These are phyloP conservation scores for Zaprionus gabonicus DNA, from an alignment of 1,140 invertebrate genomes.

Conservation along the genomic window DNA sequence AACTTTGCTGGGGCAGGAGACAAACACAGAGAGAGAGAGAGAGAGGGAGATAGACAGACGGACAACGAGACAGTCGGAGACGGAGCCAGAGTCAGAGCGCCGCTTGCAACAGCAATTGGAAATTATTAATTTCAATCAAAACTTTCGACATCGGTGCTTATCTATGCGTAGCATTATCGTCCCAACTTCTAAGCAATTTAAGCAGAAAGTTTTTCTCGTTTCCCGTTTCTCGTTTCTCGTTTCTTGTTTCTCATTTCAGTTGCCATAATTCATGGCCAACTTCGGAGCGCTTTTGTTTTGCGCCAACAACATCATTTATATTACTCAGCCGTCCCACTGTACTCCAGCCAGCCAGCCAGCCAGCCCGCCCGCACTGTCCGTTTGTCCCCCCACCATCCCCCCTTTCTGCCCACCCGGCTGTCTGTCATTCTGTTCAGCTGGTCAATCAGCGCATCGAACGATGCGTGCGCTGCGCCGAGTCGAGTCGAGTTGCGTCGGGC, in stretches of 20 bases:
- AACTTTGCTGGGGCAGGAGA: conserved; percentile 46
- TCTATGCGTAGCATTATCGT: conserved; percentile 66
- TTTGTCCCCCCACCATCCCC: neutral
- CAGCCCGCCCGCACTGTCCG: conserved; percentile 1
- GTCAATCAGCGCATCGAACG: conserved; percentile 39
- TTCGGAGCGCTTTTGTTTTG: conserved; percentile 48
- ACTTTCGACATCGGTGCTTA: conserved; percentile 72
- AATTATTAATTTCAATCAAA: conserved; percentile 80
- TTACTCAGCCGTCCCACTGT: conserved; percentile 17
- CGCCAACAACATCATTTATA: conserved; percentile 64
- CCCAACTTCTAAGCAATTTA: conserved; percentile 46
- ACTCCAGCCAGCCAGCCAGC: neutral
- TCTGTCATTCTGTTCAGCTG: conserved; percentile 20
- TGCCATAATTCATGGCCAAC: conserved; percentile 31
- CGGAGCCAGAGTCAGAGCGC: neutral
- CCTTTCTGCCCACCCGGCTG: neutral
- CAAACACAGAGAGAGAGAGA: neutral
- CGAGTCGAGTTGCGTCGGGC: conserved; percentile 13
- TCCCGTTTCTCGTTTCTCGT: conserved; percentile 24
- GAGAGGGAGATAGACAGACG: neutral
- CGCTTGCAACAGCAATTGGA: conserved; percentile 60
- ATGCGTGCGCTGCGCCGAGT: conserved; percentile 24
- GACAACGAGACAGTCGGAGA: neutral
- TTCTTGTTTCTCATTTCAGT: conserved; percentile 32
- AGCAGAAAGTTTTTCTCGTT: conserved; percentile 50